Conservation (phyloP, 2,888 invertebrate species). For the Rhagium mordax region DNA sequence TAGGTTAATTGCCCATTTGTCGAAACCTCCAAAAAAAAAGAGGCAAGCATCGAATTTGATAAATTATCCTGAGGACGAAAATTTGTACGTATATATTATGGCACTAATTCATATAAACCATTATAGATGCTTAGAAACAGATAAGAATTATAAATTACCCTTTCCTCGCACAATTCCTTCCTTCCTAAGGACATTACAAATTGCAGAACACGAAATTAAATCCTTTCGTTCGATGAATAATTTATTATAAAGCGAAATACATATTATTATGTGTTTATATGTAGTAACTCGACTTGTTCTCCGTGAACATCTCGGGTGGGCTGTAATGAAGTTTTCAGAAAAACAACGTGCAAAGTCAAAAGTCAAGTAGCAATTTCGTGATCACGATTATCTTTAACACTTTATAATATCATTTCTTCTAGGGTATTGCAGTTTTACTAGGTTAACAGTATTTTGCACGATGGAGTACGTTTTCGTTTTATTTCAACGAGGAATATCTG, state of each 20-base stretch:
- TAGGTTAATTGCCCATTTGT: too few species aligned
- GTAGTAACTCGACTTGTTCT: constrained; percentile 23
- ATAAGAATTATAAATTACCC: neutral
- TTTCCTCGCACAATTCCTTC: neutral
- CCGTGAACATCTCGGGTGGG: constrained; percentile 39
- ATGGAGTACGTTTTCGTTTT: neutral
- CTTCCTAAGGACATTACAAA: neutral
- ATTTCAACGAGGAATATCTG: constrained; percentile 1
- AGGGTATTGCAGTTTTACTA: constrained; percentile 17
- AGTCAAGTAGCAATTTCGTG: constrained; percentile 44
- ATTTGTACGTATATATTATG: neutral
- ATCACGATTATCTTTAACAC: constrained; percentile 42
- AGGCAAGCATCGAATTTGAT: too few species aligned
- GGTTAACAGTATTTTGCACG: constrained; percentile 16
- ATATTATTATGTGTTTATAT: constrained; percentile 32
- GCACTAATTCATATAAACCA: neutral
- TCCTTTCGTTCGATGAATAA: constrained; percentile 28
- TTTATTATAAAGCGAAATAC: constrained; percentile 34
- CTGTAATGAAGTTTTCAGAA: constrained; percentile 42
- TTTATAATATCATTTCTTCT: constrained; percentile 34
- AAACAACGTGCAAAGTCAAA: constrained; percentile 41
- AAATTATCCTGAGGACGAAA: too few species aligned
- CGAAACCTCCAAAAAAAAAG: too few species aligned
- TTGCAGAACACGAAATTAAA: constrained; percentile 7
- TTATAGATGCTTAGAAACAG: neutral